Percentiles rank a stretch among this genome's conserved stretches.
phyloP scores from a whole-genome alignment of 2,888 invertebrate genomes.

The Hyppa rectilinea region DNA sequence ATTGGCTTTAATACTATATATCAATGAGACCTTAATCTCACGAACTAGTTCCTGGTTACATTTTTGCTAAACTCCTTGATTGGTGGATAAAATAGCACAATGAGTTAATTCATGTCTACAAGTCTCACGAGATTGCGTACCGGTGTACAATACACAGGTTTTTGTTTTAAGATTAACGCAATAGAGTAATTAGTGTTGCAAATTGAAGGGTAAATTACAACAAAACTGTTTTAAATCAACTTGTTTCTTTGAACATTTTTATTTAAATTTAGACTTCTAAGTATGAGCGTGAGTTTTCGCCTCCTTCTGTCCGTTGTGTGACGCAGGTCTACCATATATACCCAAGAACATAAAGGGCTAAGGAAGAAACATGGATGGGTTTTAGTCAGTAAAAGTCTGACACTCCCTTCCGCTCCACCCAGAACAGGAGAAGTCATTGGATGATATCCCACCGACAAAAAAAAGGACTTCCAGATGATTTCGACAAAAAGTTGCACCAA shows the following conservation, averaged over 20 bases:
- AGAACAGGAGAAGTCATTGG: no score
- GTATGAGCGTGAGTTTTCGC: not conserved
- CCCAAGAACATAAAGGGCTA: no score
- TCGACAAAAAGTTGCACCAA: not conserved
- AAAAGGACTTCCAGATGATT: no score
- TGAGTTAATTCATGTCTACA: conserved; percentile 62
- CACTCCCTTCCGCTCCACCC: no score
- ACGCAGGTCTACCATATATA: not conserved
- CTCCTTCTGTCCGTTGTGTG: not conserved
- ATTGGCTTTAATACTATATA: not conserved
- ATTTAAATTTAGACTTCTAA: not conserved
- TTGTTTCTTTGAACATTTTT: not conserved
- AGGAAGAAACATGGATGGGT: no score
- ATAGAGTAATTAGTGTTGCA: conserved; percentile 48
- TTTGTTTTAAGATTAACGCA: conserved; percentile 58
- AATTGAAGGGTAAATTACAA: conserved; percentile 56
- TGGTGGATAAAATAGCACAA: conserved; percentile 63
- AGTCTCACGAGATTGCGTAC: conserved; percentile 65
- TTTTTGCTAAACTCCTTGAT: conserved; percentile 45
- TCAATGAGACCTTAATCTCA: conserved; percentile 21
- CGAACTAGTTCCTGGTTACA: conserved; percentile 41
- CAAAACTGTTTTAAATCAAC: conserved; percentile 43
- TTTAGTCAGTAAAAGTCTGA: no score
- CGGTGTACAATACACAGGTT: conserved; percentile 50
- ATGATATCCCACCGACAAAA: no score